Base-by-base conservation (phyloP, 2,888 invertebrate genomes). In the Hermodice carunculata region DNA sequence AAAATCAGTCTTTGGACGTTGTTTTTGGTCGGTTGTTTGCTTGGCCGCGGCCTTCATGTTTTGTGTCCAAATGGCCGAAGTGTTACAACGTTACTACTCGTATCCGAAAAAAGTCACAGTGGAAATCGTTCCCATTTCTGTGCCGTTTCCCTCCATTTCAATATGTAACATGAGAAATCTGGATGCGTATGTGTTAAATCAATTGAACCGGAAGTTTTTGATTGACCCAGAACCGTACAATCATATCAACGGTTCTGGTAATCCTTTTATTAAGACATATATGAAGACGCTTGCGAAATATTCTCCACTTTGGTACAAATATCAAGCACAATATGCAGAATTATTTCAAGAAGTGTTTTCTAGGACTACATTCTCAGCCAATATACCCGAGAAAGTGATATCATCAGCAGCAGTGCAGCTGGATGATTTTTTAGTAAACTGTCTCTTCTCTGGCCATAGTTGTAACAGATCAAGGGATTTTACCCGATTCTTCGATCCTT, bases 111-210 rank as follows among this genome's bases (percentile, higher is more conserved):
- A 71, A 57, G 67, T 65, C 28, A 73, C 73, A 22, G 71, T 73
- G 6, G 71, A 73, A 31, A 69, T 73, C 22, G 73, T 72, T 3
- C 61, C 69, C 1, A 65, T 67, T 1, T 63, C 64, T 2, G 71
- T 72, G 11, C 71, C 73, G 11, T 73, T 73, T 40, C 73, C 73
- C 28, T 59, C 72, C 43, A 70, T 73, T 11, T 64, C 69, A 24
- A 62, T 73, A 28, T 73, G 73, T 63, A 73, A 73, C 59, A 72
- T 73, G 71, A 59, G 73, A 8, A 73, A 72, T 58, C 56, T 73
- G 32, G 73, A 73, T 42, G 57, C 70, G 24, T 48, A 69, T 51
- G 53, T 73, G 2, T 57, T 73, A 17, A 72, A 73, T 54, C 61
- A 52, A 4, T 44, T 72, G 34, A 72, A 71, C 53, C 46, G 61